phyloP scores from a whole-genome alignment of 2,113 vertebrate genomes.

The Mustela lutreola region DNA sequence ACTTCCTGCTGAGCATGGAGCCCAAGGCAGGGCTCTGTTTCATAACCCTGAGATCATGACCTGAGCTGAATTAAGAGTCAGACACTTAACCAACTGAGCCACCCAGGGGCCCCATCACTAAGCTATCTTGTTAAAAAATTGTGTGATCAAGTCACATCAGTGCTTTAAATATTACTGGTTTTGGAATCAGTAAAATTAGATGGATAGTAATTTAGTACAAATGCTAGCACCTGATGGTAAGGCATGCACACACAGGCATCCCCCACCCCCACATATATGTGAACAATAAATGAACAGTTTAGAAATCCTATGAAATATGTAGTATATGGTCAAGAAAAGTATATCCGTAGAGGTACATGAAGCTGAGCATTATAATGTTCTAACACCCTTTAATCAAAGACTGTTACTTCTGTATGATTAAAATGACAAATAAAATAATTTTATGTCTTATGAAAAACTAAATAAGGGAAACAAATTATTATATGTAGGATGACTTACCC shows the following conservation, averaged over 20 bases:
- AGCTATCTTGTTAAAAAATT: neutral
- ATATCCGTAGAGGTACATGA: neutral
- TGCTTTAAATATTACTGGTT: neutral
- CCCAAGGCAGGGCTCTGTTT: no score
- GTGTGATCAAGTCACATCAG: neutral
- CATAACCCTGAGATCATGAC: no score
- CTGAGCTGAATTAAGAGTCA: no score
- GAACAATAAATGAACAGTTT: neutral
- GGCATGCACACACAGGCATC: neutral
- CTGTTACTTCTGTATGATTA: neutral
- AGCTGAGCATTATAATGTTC: neutral
- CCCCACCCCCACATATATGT: neutral
- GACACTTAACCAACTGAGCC: no score
- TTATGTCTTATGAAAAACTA: neutral
- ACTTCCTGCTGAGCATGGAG: no score
- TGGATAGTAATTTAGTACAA: neutral
- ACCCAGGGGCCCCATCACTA: neutral
- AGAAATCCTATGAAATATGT: neutral
- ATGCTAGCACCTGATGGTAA: neutral
- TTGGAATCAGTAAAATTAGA: neutral
- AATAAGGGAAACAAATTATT: neutral
- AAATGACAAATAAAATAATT: neutral
- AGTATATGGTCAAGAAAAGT: neutral
- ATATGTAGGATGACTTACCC: neutral
- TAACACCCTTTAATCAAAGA: neutral